These are phyloP conservation scores for Macrophya alboannulata DNA, from an alignment of 2,888 invertebrate genomes.

Conservation along the genomic window DNA sequence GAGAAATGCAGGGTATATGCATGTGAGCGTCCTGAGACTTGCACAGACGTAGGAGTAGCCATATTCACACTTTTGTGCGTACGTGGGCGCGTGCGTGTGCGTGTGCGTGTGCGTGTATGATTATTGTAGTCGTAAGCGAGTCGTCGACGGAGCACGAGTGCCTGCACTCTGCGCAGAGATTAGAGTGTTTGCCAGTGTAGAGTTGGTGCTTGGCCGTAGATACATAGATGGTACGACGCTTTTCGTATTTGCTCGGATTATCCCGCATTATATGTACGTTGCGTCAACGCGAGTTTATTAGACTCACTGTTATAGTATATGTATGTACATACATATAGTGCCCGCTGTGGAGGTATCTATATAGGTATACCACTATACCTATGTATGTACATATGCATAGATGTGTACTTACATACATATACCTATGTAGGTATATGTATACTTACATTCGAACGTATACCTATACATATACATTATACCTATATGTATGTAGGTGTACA, in stretches of 20 bases:
- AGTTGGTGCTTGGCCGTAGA: slow-evolving; percentile 32
- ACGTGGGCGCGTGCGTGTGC: neutral
- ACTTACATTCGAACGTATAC: no score
- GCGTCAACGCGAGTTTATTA: slow-evolving; percentile 47
- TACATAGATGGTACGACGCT: slow-evolving; percentile 53
- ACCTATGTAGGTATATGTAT: no score
- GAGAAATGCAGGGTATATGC: neutral
- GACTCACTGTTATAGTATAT: slow-evolving; percentile 12
- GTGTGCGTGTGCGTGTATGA: neutral
- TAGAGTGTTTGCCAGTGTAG: slow-evolving; percentile 67
- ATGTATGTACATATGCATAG: no score
- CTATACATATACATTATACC: neutral
- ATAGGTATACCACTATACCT: neutral
- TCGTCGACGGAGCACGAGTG: slow-evolving; percentile 20
- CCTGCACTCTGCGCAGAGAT: slow-evolving; percentile 61
- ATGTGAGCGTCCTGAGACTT: neutral
- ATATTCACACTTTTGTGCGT: neutral
- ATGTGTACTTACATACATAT: no score
- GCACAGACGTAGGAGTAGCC: neutral
- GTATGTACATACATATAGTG: neutral
- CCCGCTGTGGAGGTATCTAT: neutral
- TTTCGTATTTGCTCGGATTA: slow-evolving; percentile 73
- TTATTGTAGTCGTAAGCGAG: slow-evolving; percentile 34
- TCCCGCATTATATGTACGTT: slow-evolving; percentile 58
- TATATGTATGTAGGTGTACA: neutral